Base-by-base conservation (phyloP, 2,113 vertebrate genomes). In the Crotophaga sulcirostris region DNA sequence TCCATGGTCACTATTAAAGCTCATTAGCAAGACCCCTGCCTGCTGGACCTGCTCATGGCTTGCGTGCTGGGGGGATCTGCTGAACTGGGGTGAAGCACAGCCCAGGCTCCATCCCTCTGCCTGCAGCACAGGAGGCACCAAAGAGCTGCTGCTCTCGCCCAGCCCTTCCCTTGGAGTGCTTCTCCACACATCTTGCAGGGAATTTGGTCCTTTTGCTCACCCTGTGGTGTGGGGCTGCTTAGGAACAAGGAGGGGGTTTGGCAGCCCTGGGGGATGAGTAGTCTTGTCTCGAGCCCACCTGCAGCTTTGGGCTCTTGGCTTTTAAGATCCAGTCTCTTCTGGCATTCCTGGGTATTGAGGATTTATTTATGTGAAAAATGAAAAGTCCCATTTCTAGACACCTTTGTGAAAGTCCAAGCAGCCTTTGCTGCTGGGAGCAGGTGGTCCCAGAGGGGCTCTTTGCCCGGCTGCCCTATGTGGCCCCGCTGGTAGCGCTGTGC, bases 401-500 rank as follows among this genome's bases (percentile, higher is more conserved):
- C 24, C 8, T 56, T 56, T 18, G 6, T 0, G 2, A 42, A 25
- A 36, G 49, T 36, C 42, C 3, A 2, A 16, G 45, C 24, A 49
- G 70, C n/a, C 54, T 47, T 47, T 2, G 5, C 10, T 29, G 38
- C 4, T 0, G 5, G 47, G n/a, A 76, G 40, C 24, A 7, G 55
- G 19, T 0, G 1, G 4, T 45, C 47, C 38, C 16, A n/a, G 15
- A 3, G 0, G 0, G 2, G 55, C 11, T 47, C 16, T 28, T 6
- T 20, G 24, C 45, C 36, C 0, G 1, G 14, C 29, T n/a, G 40
- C 29, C 11, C 36, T 29, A 5, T 2, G 1, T 9, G 13, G 24
- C 40, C 16, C 29, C 45, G 7, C 21, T 33, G 78, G 13, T 44
- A 85, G 38, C 0, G 0, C 23, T n/a, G 7, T 3, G 8, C 19